Evolutionary conservation across 1,140 invertebrate genomes (phyloP), one percentile per base, ranked within the genome.

Genomic region (Anthonomus grandis): DNA sequence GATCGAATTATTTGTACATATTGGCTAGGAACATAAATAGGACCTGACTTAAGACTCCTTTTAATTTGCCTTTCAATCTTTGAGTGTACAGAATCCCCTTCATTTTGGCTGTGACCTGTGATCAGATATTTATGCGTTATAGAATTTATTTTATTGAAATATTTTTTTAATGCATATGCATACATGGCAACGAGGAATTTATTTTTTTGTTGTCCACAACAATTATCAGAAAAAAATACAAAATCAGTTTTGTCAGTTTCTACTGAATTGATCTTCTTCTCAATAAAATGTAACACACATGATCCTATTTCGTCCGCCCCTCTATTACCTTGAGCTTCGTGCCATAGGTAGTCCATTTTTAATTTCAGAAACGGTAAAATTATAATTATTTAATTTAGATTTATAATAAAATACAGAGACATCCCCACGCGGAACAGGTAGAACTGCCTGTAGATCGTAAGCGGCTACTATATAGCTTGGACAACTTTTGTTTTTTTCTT

Each of bases 191-290:
- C 56, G 8, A 75, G 60, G 46, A 57, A 72, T 59, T 68, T 68
- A 59, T 76, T 76, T 61, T 76, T 72, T 49, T 75, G 69, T 65
- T 76, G 74, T 0, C 72, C 73, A 8, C 39, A 44, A 59, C 72
- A 76, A 60, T 75, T 76, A 39, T 75, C 72, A 2, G 70, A 70
- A 36, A 53, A 59, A 17, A 46, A 59, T 24, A 59, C 42, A 18
- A 59, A 45, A 50, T 75, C 57, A 10, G 56, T 49, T 21, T 34
- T 27, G 56, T 61, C 59, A 13, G 10, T 22, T 1, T 24, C 24
- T 44, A 60, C 58, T 51, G 57, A 67, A 70, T 72, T 4, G 18
- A 5, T 4, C 3, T 23, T 9, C 24, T 45, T 45, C 24, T 45
- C 17, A 12, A 45, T n/a, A n/a, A n/a, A n/a, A n/a, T n/a, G n/a